Conservation (phyloP, 2,888 invertebrate genomes). For the Cristatella mucedo region DNA sequence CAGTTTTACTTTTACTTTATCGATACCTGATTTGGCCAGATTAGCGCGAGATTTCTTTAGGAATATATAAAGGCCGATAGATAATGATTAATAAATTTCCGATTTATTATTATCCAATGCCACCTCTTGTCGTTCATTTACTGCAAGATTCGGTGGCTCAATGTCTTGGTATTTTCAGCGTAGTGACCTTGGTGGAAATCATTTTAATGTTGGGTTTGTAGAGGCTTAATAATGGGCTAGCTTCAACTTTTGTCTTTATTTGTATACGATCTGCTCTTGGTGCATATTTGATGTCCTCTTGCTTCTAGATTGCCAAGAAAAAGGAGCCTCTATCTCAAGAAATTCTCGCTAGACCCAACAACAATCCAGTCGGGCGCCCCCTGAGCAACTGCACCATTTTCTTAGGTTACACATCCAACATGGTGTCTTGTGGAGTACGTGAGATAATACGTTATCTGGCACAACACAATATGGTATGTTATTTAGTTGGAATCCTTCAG, state of each 20-base stretch:
- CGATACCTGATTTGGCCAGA: too few relatives aligned
- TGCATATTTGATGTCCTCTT: background rate
- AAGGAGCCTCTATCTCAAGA: slow-evolving; percentile 53
- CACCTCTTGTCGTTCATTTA: too few relatives aligned
- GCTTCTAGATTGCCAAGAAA: slow-evolving; percentile 50
- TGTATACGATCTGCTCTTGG: too few relatives aligned
- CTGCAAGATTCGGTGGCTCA: background rate
- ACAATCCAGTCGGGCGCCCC: slow-evolving; percentile 46
- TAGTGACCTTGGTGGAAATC: slow-evolving; percentile 1
- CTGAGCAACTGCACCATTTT: slow-evolving; percentile 69
- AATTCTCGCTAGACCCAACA: slow-evolving; percentile 50
- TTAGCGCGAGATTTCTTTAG: too few relatives aligned
- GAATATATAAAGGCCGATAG: too few relatives aligned
- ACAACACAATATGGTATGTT: slow-evolving; percentile 56
- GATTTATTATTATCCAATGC: too few relatives aligned
- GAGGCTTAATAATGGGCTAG: slow-evolving; percentile 5
- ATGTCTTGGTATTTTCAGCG: background rate
- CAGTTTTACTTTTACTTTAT: too few relatives aligned
- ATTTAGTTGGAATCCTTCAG: too few relatives aligned
- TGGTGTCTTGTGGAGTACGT: slow-evolving; percentile 82
- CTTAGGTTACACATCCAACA: slow-evolving; percentile 88
- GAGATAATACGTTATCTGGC: slow-evolving; percentile 76
- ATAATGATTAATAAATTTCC: too few relatives aligned
- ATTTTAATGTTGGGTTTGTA: slow-evolving; percentile 8
- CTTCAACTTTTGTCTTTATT: too few relatives aligned